Percentiles rank a stretch among this genome's conserved stretches.
Conservation (phyloP, 2,113 vertebrate species). For the Casuarius casuarius region DNA sequence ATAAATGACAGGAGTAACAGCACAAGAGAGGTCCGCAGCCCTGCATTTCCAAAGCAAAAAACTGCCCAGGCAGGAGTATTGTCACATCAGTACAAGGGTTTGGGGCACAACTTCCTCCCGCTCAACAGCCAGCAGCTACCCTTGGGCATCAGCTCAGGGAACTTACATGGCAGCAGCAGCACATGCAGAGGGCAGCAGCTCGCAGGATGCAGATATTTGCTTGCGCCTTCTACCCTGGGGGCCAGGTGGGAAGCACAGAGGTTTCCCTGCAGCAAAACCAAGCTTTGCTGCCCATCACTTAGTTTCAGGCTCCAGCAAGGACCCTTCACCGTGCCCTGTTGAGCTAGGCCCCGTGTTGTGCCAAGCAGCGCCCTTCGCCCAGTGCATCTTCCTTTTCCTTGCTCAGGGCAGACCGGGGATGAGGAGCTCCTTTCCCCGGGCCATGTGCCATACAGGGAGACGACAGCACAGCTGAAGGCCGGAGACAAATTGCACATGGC, state of each 20-base stretch:
- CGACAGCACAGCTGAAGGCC: neutral
- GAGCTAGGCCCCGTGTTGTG: neutral
- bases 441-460: neutral
- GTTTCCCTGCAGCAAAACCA: neutral
- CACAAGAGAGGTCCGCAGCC: neutral
- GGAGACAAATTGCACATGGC: neutral
- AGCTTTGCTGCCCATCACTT: neutral
- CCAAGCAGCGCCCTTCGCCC: neutral
- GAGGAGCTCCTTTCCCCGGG: neutral
- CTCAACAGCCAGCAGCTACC: neutral
- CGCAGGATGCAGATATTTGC: neutral
- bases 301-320: neutral
- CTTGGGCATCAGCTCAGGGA: neutral
- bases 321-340: accelerated
- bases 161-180: neutral
- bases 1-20: neutral
- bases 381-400: neutral
- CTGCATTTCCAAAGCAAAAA: neutral
- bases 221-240: neutral
- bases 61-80: neutral
- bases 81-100: neutral
- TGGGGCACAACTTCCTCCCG: accelerated
- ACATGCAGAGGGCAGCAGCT: neutral
- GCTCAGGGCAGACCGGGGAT: neutral
- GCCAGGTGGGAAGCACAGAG: neutral